A percentile compares a stretch with the other conserved stretches of the same genome.
Evolutionary conservation across 2,797 vertebrate species (phyloP).

Genomic region (Falco rusticolus): DNA sequence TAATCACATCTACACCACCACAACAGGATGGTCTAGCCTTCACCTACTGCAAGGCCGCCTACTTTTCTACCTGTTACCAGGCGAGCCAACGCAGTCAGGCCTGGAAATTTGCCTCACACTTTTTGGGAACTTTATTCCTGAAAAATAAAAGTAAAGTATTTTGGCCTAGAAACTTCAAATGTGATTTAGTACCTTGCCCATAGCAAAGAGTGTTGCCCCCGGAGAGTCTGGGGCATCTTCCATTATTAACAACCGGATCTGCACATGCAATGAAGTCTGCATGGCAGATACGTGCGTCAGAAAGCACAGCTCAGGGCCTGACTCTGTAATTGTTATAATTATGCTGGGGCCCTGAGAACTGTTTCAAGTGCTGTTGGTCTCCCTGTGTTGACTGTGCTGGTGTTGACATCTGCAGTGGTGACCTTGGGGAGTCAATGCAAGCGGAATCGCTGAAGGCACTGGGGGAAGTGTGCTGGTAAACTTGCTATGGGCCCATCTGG

Average conservation of each 20-base stretch:
- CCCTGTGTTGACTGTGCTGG: rapidly evolving
- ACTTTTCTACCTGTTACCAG: neutral
- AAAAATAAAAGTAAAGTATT: neutral
- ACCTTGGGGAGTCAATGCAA: neutral
- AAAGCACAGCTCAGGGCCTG: conserved; percentile 29
- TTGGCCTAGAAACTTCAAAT: conserved; percentile 56
- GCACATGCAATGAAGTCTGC: rapidly evolving
- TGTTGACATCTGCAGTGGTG: neutral
- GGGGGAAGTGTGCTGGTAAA: neutral
- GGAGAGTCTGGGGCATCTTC: conserved; percentile 6
- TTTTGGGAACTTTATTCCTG: neutral
- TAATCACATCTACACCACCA: neutral
- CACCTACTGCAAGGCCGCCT: neutral
- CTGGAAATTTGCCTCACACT: neutral
- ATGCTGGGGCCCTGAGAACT: neutral
- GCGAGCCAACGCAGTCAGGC: neutral
- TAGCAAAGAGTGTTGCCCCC: neutral
- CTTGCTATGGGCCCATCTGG: neutral
- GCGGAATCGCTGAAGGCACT: rapidly evolving
- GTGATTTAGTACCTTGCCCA: conserved; percentile 6
- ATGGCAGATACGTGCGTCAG: neutral
- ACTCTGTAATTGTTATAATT: neutral
- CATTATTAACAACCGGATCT: conserved; percentile 13
- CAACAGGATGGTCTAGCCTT: neutral
- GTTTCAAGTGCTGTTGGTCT: neutral